Evolutionary conservation across 1,140 invertebrate species (phyloP).

Genomic region (Apis mellifera): Amel_HAv3.1 CM009943.2:4732001-4732500

Average conservation of each 20-base stretch:
- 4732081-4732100: background rate
- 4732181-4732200: background rate
- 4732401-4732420: conserved; percentile 36
- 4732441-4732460: conserved; percentile 26
- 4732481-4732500: conserved; percentile 12
- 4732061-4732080: background rate
- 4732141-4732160: conserved; percentile 26
- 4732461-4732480: conserved; percentile 6
- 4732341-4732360: conserved; percentile 12
- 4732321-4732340: conserved; percentile 28
- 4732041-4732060: conserved; percentile 31
- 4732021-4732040: background rate
- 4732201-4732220: no score
- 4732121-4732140: background rate
- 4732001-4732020: conserved; percentile 8
- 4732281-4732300: background rate
- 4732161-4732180: background rate
- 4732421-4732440: conserved; percentile 5
- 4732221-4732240: background rate
- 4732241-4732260: conserved; percentile 14
- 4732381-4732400: conserved; percentile 52
- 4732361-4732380: background rate
- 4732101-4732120: no score
- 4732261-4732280: background rate
- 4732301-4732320: background rate